phyloP scores from a whole-genome alignment of 2,797 vertebrate genomes.

The Atherinosoma microstoma region DNA sequence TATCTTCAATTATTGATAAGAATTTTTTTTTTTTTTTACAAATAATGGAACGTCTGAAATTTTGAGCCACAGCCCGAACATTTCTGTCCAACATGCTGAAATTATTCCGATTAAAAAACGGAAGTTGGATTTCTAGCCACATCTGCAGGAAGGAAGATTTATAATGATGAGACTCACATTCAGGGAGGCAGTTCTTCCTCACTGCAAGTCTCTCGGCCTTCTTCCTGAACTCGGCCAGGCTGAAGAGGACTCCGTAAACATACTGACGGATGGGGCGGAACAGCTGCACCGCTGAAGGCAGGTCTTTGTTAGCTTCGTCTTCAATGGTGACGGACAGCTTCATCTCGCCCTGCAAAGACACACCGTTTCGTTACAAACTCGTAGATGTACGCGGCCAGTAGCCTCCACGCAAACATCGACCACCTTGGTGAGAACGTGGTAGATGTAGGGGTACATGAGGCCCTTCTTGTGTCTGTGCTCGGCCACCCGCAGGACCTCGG shows the following conservation, averaged over 20 bases:
- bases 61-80: too few species aligned
- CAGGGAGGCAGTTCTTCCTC: slow-evolving; percentile 92
- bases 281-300: slow-evolving; percentile 94
- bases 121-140: too few species aligned
- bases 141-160: background rate
- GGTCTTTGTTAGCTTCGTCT: slow-evolving; percentile 97
- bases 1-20: too few species aligned
- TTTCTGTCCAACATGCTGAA: too few species aligned
- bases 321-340: slow-evolving; percentile 96
- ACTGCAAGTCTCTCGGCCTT: slow-evolving; percentile 93
- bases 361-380: slow-evolving; percentile 12
- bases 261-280: slow-evolving; percentile 94
- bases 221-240: slow-evolving; percentile 94
- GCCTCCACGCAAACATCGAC: too few species aligned
- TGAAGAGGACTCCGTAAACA: slow-evolving; percentile 98
- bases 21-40: too few species aligned
- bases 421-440: slow-evolving; percentile 94
- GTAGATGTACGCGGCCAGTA: background rate
- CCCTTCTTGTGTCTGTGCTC: slow-evolving; percentile 96
- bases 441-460: slow-evolving; percentile 97
- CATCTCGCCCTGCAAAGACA: slow-evolving; percentile 90
- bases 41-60: too few species aligned
- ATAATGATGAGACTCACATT: slow-evolving; percentile 81
- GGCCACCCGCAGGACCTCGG: slow-evolving; percentile 94
- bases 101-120: too few species aligned